Percentiles rank a stretch among this genome's conserved stretches.
phyloP scores from a whole-genome alignment of 2,888 invertebrate genomes.

The Philereme vetulata region DNA sequence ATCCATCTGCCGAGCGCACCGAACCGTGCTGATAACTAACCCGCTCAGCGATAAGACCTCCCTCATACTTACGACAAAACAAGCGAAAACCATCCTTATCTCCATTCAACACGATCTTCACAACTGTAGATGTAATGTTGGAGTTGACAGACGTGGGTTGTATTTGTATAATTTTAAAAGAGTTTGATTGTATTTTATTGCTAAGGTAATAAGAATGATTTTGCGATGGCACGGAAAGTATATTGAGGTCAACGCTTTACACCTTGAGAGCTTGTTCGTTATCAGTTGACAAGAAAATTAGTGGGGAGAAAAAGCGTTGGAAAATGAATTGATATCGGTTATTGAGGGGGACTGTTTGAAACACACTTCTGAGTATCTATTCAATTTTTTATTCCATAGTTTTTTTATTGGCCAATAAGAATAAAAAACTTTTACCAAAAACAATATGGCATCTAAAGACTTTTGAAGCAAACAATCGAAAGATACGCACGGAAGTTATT shows the following conservation, averaged over 20 bases:
- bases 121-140: constrained; percentile 11
- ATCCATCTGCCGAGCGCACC: constrained; percentile 42
- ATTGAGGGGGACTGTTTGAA: constrained; percentile 14
- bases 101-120: background rate
- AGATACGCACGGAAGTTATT: no score
- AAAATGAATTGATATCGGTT: constrained; percentile 28
- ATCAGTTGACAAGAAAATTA: constrained; percentile 70
- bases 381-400: no score
- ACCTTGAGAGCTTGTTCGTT: constrained; percentile 71
- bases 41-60: constrained; percentile 35
- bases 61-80: constrained; percentile 7
- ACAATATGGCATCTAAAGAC: no score
- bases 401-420: no score
- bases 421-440: no score
- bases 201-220: constrained; percentile 29
- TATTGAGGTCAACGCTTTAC: constrained; percentile 76
- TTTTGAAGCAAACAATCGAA: no score
- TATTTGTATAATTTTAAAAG: constrained; percentile 7
- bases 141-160: constrained; percentile 16
- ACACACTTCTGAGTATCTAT: background rate
- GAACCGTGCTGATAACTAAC: constrained; percentile 44
- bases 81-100: constrained; percentile 30
- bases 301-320: constrained; percentile 55
- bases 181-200: constrained; percentile 27
- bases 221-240: constrained; percentile 32